Evolutionary conservation across 2,888 invertebrate genomes (phyloP), one percentile per base, ranked within the genome.

Genomic region (Dynastes maya): DNA sequence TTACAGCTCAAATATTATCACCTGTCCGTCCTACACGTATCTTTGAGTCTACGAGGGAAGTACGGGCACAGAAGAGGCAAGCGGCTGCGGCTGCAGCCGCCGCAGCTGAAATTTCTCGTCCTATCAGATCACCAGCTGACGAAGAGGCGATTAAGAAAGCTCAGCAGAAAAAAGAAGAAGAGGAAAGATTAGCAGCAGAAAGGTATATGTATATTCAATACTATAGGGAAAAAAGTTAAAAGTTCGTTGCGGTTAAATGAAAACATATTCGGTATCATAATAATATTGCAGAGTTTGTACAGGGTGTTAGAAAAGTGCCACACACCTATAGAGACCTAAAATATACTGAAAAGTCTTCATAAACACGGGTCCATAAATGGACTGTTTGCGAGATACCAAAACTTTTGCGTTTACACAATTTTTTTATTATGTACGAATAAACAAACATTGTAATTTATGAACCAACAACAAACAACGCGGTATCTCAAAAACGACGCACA

Each of bases 21-120:
- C 92, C 94, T 82, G 90, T 91, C 88, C 92, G 94, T 86, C 92
- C 94, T 85, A 91, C 93, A 86, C 91, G 94, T 87, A 93, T 92
- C 88, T 94, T 94, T 89, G 91, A 92, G 87, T 90, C 90, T 80
- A 91, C 91, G 77, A 88, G 90, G 84, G 92, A 93, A 82, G 92
- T 93, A 84, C 91, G 91, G 16, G 90, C 89, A 11, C 40, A 76
- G 45, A 64, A 61, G 71, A 68, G 77, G 63, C 37, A 58, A 40
- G 53, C 32, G 49, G 37, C 40, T 64, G 51, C 74, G 29, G 49
- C 45, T 53, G 22, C 72, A 40, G 53, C 40, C 68, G 79, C 32
- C 61, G 53, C 68, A 63, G 61, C 67, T 74, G 79, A 53, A n/a
- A 75, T 61, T 58, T 74, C 55, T 53, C 77, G 78, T 40, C 74